Percentiles rank a stretch among this genome's conserved stretches.
Evolutionary conservation across 2,797 vertebrate genomes (phyloP).

Genomic region (Anguilla pacifica): DNA sequence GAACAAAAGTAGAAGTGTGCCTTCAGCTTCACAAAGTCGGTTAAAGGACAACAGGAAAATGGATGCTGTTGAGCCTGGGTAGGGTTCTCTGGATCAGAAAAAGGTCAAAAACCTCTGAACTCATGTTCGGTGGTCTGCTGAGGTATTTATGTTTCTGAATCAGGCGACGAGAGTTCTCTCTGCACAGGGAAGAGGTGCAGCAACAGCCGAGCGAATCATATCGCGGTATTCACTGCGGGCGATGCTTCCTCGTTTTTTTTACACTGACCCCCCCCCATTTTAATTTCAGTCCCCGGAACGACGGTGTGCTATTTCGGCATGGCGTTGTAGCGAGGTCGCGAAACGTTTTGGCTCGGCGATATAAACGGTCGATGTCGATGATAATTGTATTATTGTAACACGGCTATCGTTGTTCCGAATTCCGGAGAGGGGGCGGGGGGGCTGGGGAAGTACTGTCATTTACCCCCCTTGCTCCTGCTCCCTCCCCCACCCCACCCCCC

Average conservation of each 20-base stretch:
- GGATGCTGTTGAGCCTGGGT: no score
- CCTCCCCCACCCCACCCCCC: background rate
- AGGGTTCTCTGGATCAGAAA: background rate
- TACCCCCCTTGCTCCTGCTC: background rate
- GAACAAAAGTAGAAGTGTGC: no score
- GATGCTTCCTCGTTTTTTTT: background rate
- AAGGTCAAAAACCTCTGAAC: background rate
- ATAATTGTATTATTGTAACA: background rate
- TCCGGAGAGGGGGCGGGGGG: background rate
- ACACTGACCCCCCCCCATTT: background rate
- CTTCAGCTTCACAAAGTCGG: no score
- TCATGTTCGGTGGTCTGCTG: background rate
- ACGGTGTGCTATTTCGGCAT: background rate
- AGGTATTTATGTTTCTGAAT: background rate
- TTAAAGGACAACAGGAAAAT: no score
- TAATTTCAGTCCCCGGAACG: background rate
- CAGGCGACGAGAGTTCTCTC: background rate
- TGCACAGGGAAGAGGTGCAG: background rate
- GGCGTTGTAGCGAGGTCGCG: background rate
- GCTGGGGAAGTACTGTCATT: background rate
- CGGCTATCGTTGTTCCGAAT: background rate
- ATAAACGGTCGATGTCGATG: background rate
- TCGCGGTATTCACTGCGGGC: background rate
- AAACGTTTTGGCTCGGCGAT: background rate
- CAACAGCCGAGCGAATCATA: background rate